These are phyloP conservation scores for Amphiprion percula DNA, from an alignment of 2,113 vertebrate species.

Conservation along the genomic window DNA sequence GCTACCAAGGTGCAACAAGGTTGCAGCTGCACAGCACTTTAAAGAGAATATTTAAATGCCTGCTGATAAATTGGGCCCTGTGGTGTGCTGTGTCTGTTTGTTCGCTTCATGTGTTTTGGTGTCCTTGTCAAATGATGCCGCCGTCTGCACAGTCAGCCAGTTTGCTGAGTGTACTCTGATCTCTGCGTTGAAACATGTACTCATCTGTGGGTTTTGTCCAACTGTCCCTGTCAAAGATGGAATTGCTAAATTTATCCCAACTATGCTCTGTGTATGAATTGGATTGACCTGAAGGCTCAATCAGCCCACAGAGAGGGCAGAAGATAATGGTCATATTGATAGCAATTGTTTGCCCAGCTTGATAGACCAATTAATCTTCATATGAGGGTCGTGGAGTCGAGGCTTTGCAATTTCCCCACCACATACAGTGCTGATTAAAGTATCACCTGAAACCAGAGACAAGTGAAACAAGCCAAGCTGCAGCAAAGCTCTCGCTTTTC, in stretches of 20 bases:
- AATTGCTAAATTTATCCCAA: constrained; percentile 6
- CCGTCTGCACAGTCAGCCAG: constrained; percentile 36
- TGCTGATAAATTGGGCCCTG: constrained; percentile 63
- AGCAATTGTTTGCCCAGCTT: constrained; percentile 57
- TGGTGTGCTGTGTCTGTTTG: constrained; percentile 52
- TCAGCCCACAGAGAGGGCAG: constrained; percentile 25
- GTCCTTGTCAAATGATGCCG: constrained; percentile 61
- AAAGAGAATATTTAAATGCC: constrained; percentile 71
- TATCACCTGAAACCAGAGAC: constrained; percentile 49
- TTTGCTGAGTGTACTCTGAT: constrained; percentile 11
- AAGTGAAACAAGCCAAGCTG: constrained; percentile 12
- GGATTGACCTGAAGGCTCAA: constrained; percentile 44
- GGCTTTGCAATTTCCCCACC: constrained; percentile 44
- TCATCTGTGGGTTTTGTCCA: constrained; percentile 14
- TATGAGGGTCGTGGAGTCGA: constrained; percentile 16
- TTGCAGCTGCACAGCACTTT: constrained; percentile 56
- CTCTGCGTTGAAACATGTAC: constrained; percentile 12
- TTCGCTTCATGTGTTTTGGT: constrained; percentile 49
- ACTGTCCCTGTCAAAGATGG: constrained; percentile 17
- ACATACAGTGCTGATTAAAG: constrained; percentile 39
- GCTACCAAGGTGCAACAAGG: constrained; percentile 52
- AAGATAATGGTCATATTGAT: constrained; percentile 53
- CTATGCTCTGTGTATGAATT: constrained; percentile 35
- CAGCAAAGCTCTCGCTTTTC: constrained; percentile 48
- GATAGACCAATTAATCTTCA: constrained; percentile 53